Conservation (phyloP, 2,113 vertebrate species). For the Rhizomys pruinosus region DNA sequence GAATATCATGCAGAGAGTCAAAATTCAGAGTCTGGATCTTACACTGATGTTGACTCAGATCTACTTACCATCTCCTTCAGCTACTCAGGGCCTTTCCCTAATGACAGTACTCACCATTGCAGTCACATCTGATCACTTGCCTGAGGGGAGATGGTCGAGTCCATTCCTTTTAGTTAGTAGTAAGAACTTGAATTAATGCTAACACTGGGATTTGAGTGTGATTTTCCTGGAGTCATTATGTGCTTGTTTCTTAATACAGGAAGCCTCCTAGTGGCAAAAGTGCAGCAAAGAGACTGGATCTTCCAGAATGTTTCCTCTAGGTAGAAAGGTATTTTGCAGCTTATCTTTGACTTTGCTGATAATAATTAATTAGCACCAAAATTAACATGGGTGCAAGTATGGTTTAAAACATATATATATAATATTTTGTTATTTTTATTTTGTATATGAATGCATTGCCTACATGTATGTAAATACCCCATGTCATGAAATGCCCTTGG, state of each 20-base stretch:
- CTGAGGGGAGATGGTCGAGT: background rate
- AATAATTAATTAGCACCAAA: background rate
- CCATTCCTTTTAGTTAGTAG: background rate
- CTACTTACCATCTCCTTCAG: background rate
- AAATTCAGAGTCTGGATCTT: background rate
- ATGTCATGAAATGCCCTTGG: no score
- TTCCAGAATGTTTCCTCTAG: background rate
- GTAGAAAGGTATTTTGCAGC: background rate
- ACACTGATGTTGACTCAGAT: background rate
- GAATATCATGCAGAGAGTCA: background rate
- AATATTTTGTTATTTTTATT: no score
- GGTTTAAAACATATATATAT: background rate
- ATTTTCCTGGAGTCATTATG: background rate
- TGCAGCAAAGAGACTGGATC: background rate
- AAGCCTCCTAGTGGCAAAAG: conserved; percentile 61
- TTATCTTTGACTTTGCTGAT: background rate
- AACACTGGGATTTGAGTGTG: background rate
- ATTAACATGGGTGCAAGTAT: background rate
- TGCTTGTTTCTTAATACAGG: conserved; percentile 11
- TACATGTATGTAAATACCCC: no score
- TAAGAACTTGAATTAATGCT: background rate
- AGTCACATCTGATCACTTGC: background rate
- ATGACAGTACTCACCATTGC: background rate
- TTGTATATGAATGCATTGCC: no score
- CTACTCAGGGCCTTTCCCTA: background rate